phyloP scores from a whole-genome alignment of 92 coral and sea anemone genomes.

The Palythoa heliodiscus region DNA sequence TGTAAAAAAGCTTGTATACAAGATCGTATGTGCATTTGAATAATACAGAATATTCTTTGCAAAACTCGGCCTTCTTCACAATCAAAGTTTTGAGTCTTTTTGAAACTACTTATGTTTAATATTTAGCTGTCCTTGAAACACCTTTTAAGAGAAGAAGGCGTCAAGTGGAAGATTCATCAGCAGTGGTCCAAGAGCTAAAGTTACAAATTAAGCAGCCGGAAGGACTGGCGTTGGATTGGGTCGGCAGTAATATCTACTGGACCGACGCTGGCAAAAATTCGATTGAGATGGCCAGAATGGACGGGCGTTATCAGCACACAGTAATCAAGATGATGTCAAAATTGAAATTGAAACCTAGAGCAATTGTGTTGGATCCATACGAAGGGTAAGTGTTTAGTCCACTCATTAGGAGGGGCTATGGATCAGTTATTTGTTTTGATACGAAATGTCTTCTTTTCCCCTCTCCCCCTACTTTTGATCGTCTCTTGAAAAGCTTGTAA shows the following conservation, averaged over 20 bases:
- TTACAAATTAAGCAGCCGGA: constrained; percentile 66
- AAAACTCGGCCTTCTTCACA: no score
- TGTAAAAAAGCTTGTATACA: no score
- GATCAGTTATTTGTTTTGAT: background rate
- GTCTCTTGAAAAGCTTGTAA: no score
- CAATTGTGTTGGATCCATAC: constrained; percentile 69
- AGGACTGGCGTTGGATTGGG: constrained; percentile 93
- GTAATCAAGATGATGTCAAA: constrained; percentile 38
- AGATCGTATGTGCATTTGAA: no score
- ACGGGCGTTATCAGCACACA: constrained; percentile 85
- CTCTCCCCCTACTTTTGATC: no score
- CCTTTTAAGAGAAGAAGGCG: constrained; percentile 40
- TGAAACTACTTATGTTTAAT: background rate
- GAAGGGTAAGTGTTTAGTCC: constrained; percentile 47
- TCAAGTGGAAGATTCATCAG: constrained; percentile 10
- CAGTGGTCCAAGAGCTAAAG: constrained; percentile 61
- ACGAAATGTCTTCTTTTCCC: background rate
- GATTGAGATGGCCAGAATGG: constrained; percentile 80
- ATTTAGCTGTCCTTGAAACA: background rate
- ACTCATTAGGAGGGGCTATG: background rate
- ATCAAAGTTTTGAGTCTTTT: background rate
- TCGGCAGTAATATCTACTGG: constrained; percentile 88
- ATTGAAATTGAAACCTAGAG: constrained; percentile 61
- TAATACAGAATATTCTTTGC: no score
- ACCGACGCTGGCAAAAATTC: constrained; percentile 66